phyloP scores from a whole-genome alignment of 2,888 invertebrate genomes.

The Leptinotarsa peninsularis region DNA sequence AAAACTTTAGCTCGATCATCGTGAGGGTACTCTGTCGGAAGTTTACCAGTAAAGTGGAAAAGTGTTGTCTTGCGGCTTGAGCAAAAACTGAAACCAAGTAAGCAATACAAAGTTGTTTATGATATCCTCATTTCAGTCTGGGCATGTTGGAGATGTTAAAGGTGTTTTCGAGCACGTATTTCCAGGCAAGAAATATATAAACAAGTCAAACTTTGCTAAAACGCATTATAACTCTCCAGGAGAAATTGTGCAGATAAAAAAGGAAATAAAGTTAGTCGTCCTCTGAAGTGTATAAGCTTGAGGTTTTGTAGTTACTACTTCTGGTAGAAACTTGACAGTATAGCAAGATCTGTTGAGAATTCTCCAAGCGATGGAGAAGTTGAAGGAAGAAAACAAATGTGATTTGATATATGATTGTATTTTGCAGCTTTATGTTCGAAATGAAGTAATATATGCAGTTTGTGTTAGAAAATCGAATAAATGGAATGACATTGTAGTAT shows the following conservation, averaged over 20 bases:
- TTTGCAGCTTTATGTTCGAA: no score
- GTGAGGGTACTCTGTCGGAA: not conserved
- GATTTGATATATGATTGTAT: no score
- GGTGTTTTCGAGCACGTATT: conserved; percentile 41
- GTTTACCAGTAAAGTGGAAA: not conserved
- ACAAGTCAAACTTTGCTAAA: conserved; percentile 45
- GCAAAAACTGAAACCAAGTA: conserved; percentile 30
- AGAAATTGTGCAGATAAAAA: conserved; percentile 45
- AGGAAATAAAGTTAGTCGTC: conserved; percentile 39
- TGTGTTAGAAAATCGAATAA: no score
- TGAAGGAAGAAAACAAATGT: no score
- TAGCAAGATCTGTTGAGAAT: conserved; percentile 32
- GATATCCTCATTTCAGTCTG: conserved; percentile 47
- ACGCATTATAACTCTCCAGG: conserved; percentile 41
- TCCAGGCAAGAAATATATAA: conserved; percentile 41
- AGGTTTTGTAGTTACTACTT: conserved; percentile 36
- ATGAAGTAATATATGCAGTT: no score
- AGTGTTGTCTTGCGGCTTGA: conserved; percentile 2
- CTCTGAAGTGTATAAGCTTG: conserved; percentile 35
- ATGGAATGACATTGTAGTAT: no score
- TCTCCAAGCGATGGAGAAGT: not conserved
- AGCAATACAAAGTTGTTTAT: conserved; percentile 50
- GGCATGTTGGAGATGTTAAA: conserved; percentile 44
- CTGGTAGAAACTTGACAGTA: conserved; percentile 32
- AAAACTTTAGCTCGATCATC: conserved; percentile 8